A percentile compares a stretch with the other conserved stretches of the same genome.
Evolutionary conservation across 2,888 invertebrate genomes (phyloP).

Genomic region (Rhopalosiphum nymphaeae): DNA sequence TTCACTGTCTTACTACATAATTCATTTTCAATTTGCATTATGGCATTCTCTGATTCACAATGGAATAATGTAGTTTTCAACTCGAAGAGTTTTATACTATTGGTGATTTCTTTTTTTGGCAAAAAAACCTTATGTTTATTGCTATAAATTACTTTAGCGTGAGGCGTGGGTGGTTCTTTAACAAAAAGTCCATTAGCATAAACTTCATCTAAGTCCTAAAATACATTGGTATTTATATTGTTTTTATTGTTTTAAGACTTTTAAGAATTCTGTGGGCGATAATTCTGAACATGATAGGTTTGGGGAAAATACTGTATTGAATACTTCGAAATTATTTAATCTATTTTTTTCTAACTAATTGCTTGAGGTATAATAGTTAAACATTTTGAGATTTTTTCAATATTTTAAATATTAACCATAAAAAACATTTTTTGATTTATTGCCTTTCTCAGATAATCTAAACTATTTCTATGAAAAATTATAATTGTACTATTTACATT

Average conservation of each 20-base stretch:
- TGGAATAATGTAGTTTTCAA: constrained; percentile 80
- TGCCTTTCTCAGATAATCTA: neutral
- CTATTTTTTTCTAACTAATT: neutral
- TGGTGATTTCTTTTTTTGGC: neutral
- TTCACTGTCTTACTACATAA: constrained; percentile 43
- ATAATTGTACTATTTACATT: neutral
- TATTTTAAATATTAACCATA: neutral
- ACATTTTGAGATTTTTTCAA: neutral
- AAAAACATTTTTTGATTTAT: neutral
- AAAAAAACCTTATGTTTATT: neutral
- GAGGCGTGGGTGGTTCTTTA: constrained; percentile 20
- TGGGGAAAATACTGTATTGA: neutral
- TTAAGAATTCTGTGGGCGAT: neutral
- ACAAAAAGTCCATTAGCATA: constrained; percentile 10
- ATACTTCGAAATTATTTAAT: neutral
- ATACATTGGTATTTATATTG: neutral
- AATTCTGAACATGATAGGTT: neutral
- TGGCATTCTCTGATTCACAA: constrained; percentile 82
- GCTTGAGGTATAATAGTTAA: neutral
- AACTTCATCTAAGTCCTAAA: constrained; percentile 38
- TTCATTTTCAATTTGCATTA: constrained; percentile 74
- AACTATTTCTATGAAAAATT: neutral
- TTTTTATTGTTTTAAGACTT: neutral
- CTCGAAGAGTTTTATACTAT: constrained; percentile 75
- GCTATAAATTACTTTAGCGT: neutral